phyloP scores from a whole-genome alignment of 92 coral and sea anemone species.

The Phymanthus crucifer region DNA sequence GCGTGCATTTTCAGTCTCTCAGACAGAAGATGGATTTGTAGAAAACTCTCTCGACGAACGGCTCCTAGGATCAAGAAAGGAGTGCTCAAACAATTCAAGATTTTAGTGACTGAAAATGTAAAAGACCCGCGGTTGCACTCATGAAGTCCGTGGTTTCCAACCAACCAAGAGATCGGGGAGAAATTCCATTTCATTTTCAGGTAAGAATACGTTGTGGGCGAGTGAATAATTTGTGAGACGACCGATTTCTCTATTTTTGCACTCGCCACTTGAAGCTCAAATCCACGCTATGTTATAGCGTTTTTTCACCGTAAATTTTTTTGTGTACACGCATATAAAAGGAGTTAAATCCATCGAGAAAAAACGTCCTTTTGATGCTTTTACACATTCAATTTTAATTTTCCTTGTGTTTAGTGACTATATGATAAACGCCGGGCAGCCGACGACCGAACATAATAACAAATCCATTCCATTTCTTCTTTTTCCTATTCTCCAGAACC shows the following conservation, averaged over 20 bases:
- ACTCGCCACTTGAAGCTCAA: not conserved
- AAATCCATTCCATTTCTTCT: not conserved
- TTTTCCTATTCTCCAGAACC: not conserved
- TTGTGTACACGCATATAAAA: not conserved
- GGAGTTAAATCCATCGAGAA: not conserved
- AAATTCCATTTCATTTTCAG: slow-evolving; percentile 10
- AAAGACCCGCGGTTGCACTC: slow-evolving; percentile 13
- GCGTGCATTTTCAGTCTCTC: slow-evolving; percentile 20
- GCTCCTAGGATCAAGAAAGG: slow-evolving; percentile 4
- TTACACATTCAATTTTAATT: not conserved
- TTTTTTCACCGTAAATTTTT: not conserved
- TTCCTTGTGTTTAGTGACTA: slow-evolving; percentile 14
- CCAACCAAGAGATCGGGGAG: slow-evolving; percentile 3
- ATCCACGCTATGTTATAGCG: not conserved
- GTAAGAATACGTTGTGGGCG: slow-evolving; percentile 29
- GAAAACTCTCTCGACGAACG: not conserved
- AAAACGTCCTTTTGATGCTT: not conserved
- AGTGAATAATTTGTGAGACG: not conserved
- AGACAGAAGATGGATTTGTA: slow-evolving; percentile 29
- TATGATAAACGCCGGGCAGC: slow-evolving; percentile 3
- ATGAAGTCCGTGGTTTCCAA: slow-evolving; percentile 29
- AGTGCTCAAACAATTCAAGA: slow-evolving; percentile 7
- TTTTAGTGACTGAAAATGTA: slow-evolving; percentile 24
- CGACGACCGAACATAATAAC: slow-evolving; percentile 8
- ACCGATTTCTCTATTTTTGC: not conserved